phyloP scores from a whole-genome alignment of 2,797 vertebrate genomes.

The Dermochelys coriacea region DNA sequence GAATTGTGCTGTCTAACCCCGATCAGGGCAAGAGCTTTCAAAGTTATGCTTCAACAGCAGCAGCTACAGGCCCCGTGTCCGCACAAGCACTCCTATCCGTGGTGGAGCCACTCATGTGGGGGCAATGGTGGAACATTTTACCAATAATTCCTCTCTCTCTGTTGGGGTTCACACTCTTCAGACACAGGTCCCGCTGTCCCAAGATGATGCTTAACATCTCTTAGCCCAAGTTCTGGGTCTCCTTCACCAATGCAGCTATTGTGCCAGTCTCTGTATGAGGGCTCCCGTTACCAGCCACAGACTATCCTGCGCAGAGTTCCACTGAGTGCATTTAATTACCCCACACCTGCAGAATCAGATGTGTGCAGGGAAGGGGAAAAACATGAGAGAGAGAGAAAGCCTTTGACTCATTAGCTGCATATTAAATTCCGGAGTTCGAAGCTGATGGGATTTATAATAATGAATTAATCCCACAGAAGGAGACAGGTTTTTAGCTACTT shows the following conservation, averaged over 20 bases:
- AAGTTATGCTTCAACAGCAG: neutral
- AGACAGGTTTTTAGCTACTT: slow-evolving; percentile 12
- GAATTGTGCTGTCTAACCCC: neutral
- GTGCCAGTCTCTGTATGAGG: neutral
- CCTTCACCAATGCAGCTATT: neutral
- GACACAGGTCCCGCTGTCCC: neutral
- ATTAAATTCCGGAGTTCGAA: slow-evolving; percentile 57
- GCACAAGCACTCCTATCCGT: neutral
- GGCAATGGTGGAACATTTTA: neutral
- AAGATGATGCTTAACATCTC: neutral
- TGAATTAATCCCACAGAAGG: neutral
- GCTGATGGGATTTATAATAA: neutral
- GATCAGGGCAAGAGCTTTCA: neutral
- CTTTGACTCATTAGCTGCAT: neutral
- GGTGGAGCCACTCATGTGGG: too few relatives aligned
- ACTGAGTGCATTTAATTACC: neutral
- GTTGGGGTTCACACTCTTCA: neutral
- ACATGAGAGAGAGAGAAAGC: neutral
- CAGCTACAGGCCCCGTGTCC: neutral
- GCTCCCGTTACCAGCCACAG: too few relatives aligned
- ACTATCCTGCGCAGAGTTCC: neutral
- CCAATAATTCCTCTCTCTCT: neutral
- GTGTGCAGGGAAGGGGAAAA: neutral
- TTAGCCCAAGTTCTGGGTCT: neutral
- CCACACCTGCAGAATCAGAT: neutral